Evolutionary conservation across 1,140 invertebrate species (phyloP), one percentile per base, ranked within the genome.

Genomic region (Drosophila obscura): DNA sequence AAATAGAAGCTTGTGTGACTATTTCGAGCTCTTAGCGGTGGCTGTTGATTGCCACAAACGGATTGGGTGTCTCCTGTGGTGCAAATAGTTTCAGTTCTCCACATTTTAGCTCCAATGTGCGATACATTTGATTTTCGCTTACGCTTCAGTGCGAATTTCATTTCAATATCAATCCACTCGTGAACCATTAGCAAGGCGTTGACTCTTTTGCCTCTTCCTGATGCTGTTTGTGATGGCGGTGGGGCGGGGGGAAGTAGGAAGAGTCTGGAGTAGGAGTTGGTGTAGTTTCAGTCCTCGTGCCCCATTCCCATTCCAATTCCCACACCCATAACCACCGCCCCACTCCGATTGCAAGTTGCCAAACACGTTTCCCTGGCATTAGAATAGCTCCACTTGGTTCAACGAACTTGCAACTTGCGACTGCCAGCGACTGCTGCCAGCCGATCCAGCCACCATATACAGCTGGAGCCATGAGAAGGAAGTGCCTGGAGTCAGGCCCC

Each of bases 361-460:
- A 85, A 85, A 85, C 82, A 85, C 83, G 83, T 85, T 85, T 85
- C 73, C 68, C 78, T 60, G 63, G 72, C 79, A 85, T 85, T 85
- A 85, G 82, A 85, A 85, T 88, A 63, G 48, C 62, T 39, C 35
- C 73, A 67, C 48, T 19, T 16, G 69, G 63, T 85, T 87, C 82
- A 88, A 68, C 45, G 78, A 87, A 87, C 81, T 58, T 11, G 65
- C 52, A 69, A 57, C 46, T 50, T 39, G 35, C 8, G 19, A 19
- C 59, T 24, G 22, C 3, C 22, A 24, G 22, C 22, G 22, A 24
- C 22, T 31, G 31, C 31, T 51, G 55, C 49, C 41, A 63, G 59
- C 52, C 56, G 49, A 19, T 52, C 62, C 67, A 41, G 26, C 43
- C 52, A 44, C 66, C 69, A 69, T 61, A 64, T 65, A 67, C 58